Percentiles rank a stretch among this genome's conserved stretches.
Evolutionary conservation across 2,797 vertebrate species (phyloP).

Genomic region (Sylvilagus floridanus): DNA sequence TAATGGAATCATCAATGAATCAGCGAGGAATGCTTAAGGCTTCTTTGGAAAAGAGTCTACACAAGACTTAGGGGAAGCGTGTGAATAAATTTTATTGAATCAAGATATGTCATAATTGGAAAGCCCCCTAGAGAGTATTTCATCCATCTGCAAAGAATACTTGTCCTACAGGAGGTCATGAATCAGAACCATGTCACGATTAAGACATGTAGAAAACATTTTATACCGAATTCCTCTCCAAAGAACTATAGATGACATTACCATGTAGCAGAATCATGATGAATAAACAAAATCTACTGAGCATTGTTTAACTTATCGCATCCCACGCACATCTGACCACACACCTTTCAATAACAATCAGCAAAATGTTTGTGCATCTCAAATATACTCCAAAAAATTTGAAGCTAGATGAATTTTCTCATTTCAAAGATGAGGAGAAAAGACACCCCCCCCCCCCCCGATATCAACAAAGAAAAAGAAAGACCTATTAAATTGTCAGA

Average conservation of each 20-base stretch:
- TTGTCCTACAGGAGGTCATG: conserved; percentile 12
- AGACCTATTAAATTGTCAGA: neutral
- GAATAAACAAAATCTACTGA: neutral
- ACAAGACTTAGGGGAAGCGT: neutral
- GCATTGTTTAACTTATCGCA: neutral
- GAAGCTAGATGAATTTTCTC: neutral
- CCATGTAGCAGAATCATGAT: neutral
- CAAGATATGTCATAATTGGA: conserved; percentile 23
- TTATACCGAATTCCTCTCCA: neutral
- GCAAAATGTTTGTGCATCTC: neutral
- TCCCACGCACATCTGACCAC: neutral
- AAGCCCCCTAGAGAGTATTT: neutral
- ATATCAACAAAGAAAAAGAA: neutral
- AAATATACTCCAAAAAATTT: conserved; percentile 16
- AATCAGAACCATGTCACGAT: neutral
- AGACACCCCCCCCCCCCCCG: neutral
- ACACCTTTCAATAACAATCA: neutral
- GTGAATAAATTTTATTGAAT: conserved; percentile 9
- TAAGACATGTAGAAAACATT: neutral
- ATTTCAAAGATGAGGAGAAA: neutral
- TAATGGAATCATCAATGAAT: conserved; percentile 45
- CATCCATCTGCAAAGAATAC: neutral
- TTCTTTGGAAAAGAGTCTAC: conserved; percentile 56
- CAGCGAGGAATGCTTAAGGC: neutral
- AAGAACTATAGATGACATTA: neutral